Base-by-base conservation (phyloP, 1,140 invertebrate genomes). In the Ips typographus region DNA sequence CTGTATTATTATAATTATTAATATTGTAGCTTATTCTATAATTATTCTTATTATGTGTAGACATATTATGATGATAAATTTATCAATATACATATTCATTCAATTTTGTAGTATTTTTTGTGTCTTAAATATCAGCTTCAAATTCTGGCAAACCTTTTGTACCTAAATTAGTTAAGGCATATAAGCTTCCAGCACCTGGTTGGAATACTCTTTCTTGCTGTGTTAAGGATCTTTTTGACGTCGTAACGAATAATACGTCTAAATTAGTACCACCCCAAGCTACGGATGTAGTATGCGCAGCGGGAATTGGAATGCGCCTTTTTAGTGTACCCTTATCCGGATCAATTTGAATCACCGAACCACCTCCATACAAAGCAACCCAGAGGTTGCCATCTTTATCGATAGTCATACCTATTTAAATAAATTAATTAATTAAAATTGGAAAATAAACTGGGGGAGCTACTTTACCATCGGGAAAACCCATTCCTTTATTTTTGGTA, bases 231-330 rank as follows among this genome's bases (percentile, higher is more conserved):
- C 72, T 68, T 59, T 72, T 77, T 1, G 89, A 87, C 0, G 87
- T 87, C 0, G 93, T 94, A 4, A 94, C 91, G 76, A 87, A 94
- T 2, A 95, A 80, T 56, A 88, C 85, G 74, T 92, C 89, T 40
- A 92, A 79, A 75, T 91, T 84, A 1, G 85, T 81, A 2, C 93
- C 93, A 7, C 94, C 94, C 78, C 91, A 96, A 62, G 89, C 88
- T 0, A 86, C 87, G 0, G 92, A 94, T 0, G 93, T 94, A 2
- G 92, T 86, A 76, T 90, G 86, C 59, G 84, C 82, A 1, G 88
- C 87, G 4, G 92, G 92, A 5, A 92, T 83, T 1, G 85, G 70
- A 36, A 77, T 70, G 43, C 70, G 81, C 61, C 83, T 80, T 1
- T 92, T 73, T 2, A 90, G 64, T 65, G 84, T 79, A 6, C 84